These are phyloP conservation scores for Dicrurus megarhynchus DNA, from an alignment of 2,113 vertebrate genomes.

Conservation along the genomic window DNA sequence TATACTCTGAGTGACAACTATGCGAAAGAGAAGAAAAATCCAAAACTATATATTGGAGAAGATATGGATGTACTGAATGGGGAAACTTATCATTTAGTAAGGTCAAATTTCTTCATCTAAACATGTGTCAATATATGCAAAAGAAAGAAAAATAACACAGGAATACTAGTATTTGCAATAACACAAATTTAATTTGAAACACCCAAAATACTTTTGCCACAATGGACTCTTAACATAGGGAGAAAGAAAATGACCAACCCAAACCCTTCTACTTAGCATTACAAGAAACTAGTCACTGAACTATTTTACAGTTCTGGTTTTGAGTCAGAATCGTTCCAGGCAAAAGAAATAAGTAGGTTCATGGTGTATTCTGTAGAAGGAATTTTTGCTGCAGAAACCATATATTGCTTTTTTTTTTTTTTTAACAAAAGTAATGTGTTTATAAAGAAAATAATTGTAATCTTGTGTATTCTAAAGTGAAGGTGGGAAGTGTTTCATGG, in stretches of 20 bases:
- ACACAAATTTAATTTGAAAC: slow-evolving; percentile 31
- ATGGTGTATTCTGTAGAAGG: background rate
- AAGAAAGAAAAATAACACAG: slow-evolving; percentile 11
- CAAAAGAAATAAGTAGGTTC: slow-evolving; percentile 28
- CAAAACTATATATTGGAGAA: background rate
- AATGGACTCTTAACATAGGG: background rate
- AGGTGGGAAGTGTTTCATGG: slow-evolving; percentile 46
- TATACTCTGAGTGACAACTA: slow-evolving; percentile 48
- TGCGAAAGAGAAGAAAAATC: background rate
- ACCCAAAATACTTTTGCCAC: slow-evolving; percentile 50
- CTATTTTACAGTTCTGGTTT: slow-evolving; percentile 22
- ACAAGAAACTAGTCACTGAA: slow-evolving; percentile 35
- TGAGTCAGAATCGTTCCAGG: slow-evolving; percentile 32
- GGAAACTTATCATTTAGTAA: background rate
- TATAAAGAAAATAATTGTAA: slow-evolving; percentile 52
- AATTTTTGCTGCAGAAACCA: slow-evolving; percentile 42
- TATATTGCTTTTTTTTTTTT: slow-evolving; percentile 4
- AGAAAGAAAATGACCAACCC: slow-evolving; percentile 1
- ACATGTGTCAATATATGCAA: slow-evolving; percentile 23
- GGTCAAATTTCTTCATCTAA: slow-evolving; percentile 39
- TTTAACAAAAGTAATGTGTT: slow-evolving; percentile 22
- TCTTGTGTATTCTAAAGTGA: slow-evolving; percentile 41
- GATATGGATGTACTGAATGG: slow-evolving; percentile 20
- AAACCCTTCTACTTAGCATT: slow-evolving; percentile 23
- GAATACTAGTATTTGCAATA: slow-evolving; percentile 34